Evolutionary conservation across 2,797 vertebrate genomes (phyloP), one percentile per base, ranked within the genome.

Genomic region (Siniperca obscura): DNA sequence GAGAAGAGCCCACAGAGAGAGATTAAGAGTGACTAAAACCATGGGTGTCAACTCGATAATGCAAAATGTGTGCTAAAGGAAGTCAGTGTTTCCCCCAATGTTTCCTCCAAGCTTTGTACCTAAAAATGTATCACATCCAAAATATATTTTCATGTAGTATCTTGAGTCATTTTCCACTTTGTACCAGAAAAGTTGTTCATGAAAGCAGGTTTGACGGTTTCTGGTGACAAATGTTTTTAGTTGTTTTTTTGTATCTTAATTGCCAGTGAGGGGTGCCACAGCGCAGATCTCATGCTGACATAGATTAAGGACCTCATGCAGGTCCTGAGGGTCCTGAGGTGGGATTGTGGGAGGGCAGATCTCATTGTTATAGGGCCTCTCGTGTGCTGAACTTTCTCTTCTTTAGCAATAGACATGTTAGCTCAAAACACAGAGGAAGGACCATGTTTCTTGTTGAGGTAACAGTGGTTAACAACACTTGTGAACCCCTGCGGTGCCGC

Each of bases 1-100:
- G 30, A 67, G 34, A 64, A 19, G n/a, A 78, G 53, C 46, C 55
- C n/a, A 36, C 12, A 30, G 65, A 73, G 74, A 62, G 46, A 78
- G 76, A 78, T 82, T 70, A 72, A 61, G 69, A 70, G 59, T 70
- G 70, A 85, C 74, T 78, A 48, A 82, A 19, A 78, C 56, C 67
- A 40, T 7, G 30, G 44, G 46, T 53, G 85, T 86, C 52, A 70
- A 57, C 70, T 74, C 44, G 16, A 53, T 42, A 10, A 50, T 56
- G 57, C 38, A 9, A 70, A 79, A 80, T 75, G 40, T 9, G 79
- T 25, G 55, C 21, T 6, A 34, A 53, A 50, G 42, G 50, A 40
- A 42, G 40, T 4, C 5, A 36, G 9, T 10, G 21, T 67, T 50
- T 57, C 42, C 62, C 50, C 62, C 16, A 17, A 30, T 10, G 44